Evolutionary conservation across 2,113 vertebrate species (phyloP), one percentile per base, ranked within the genome.

Genomic region (Megatriorchis doriae): DNA sequence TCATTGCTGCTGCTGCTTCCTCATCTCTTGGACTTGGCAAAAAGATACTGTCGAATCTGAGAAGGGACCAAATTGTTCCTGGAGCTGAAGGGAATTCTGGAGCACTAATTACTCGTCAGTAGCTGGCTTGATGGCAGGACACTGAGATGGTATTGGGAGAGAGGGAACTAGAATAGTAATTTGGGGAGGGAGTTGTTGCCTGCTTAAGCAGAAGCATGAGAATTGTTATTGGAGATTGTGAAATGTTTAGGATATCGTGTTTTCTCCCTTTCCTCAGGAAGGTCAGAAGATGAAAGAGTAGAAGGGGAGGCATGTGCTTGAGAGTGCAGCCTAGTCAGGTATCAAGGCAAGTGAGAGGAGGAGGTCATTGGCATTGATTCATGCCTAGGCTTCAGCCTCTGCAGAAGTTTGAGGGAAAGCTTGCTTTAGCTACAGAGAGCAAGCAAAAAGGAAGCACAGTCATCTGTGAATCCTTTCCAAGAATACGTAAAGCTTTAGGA

Each of bases 1-100:
- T 86, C 61, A 22, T 84, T 94, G 72, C 86, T 96, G 91, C 92
- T 94, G 86, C 43, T 96, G 80, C 62, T 96, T 91, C 78, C 81
- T 93, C 70, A 79, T 96, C 7, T 82, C 47, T 89, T 72, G 87
- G 78, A 73, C 81, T 72, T 53, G 27, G 70, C 40, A 68, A 82
- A 95, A 87, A 61, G 48, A 85, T 79, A 26, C 14, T 47, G 14
- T 59, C 0, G 1, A 71, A 36, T 89, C 38, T 68, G 38, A 89
- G 61, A 79, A 81, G 58, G 13, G n/a, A 79, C 26, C 48, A 75
- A 50, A 55, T 59, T 84, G 10, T 77, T 92, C 36, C 45, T 70
- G 40, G 16, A 27, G 5, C 21, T 70, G 36, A 94, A 72, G 25
- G 19, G 63, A 92, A 38, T 86, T 94, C n/a, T 78, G 50, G n/a